phyloP scores from a whole-genome alignment of 1,140 invertebrate species.

The Bombus haemorrhoidalis region DNA sequence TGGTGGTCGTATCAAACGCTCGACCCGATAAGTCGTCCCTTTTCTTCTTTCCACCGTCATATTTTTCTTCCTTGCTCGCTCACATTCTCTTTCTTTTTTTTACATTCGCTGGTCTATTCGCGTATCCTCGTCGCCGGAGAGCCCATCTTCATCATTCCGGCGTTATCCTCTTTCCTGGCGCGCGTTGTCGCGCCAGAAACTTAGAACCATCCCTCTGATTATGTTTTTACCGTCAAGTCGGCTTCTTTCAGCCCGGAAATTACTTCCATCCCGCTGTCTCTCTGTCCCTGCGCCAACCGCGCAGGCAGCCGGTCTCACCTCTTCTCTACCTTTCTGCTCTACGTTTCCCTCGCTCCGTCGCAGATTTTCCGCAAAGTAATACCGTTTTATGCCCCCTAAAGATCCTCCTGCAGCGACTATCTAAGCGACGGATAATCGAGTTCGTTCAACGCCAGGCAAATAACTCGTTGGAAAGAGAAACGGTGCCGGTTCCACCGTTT shows the following conservation, averaged over 20 bases:
- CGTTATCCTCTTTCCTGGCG: not conserved
- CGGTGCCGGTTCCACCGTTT: not conserved
- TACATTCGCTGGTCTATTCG: not conserved
- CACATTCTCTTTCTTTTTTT: not conserved
- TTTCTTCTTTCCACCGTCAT: not conserved
- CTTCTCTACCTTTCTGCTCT: not conserved
- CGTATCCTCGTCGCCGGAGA: not conserved
- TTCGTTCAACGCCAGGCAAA: conserved; percentile 58
- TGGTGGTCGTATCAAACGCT: conserved; percentile 31
- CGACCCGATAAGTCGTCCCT: conserved; percentile 33
- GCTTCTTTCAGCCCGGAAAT: conserved; percentile 70
- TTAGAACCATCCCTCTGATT: conserved; percentile 69
- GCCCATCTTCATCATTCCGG: conserved; percentile 16
- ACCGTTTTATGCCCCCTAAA: conserved; percentile 61
- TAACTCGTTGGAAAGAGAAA: conserved; percentile 25
- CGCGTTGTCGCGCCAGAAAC: conserved; percentile 41
- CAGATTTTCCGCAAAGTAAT: conserved; percentile 62
- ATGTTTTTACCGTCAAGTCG: conserved; percentile 70
- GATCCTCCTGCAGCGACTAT: conserved; percentile 55
- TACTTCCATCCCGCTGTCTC: conserved; percentile 56
- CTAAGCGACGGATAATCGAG: conserved; percentile 63
- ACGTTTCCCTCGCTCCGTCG: conserved; percentile 36
- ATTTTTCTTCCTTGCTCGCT: not conserved
- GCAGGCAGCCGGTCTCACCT: not conserved
- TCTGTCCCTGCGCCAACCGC: not conserved